phyloP scores from a whole-genome alignment of 1,140 invertebrate genomes.

The Lepidurus arcticus region DNA sequence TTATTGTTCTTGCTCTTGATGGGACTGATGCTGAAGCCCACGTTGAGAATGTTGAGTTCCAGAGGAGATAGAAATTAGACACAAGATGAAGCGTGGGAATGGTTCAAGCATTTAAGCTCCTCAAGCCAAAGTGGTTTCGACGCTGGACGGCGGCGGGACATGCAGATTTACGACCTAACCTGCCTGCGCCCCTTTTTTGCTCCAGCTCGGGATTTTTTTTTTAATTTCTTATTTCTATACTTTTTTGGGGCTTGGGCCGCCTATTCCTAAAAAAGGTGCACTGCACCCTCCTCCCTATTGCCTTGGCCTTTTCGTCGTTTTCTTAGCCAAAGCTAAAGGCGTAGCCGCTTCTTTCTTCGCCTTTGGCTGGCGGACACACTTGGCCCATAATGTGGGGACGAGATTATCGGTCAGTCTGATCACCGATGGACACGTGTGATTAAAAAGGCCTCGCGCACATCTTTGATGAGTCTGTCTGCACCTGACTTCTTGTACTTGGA shows the following conservation, averaged over 20 bases:
- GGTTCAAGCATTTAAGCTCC: slow-evolving; percentile 14
- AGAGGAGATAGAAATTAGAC: background rate
- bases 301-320: background rate
- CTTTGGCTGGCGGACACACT: background rate
- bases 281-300: background rate
- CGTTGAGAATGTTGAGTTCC: background rate
- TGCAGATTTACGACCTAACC: slow-evolving; percentile 21
- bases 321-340: background rate
- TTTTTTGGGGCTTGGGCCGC: background rate
- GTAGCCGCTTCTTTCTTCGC: background rate
- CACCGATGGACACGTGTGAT: slow-evolving; percentile 12
- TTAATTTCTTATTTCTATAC: background rate
- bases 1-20: too few species aligned
- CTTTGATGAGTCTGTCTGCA: slow-evolving; percentile 17
- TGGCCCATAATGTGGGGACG: slow-evolving; percentile 6
- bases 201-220: background rate
- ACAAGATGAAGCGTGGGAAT: background rate
- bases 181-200: slow-evolving; percentile 17
- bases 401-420: slow-evolving; percentile 14
- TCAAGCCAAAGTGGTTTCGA: slow-evolving; percentile 18
- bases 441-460: background rate
- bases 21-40: too few species aligned
- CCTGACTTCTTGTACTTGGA: background rate
- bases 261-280: background rate
- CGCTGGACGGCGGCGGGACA: slow-evolving; percentile 11